These are phyloP conservation scores for Pomatostomus ruficeps DNA, from an alignment of 2,113 vertebrate genomes.

Conservation along the genomic window DNA sequence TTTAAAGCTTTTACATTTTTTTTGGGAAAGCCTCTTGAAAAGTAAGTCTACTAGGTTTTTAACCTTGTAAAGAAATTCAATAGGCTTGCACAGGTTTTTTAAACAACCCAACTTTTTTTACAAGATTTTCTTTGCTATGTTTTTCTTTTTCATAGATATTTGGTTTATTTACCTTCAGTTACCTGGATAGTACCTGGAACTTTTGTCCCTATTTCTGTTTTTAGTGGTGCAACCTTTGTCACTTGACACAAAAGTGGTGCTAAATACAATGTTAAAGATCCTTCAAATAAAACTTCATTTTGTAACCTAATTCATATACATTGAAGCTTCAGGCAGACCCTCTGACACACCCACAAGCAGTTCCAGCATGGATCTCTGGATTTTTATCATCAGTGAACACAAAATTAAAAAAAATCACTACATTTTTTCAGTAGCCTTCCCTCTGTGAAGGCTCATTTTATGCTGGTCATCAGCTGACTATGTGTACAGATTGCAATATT, in stretches of 20 bases:
- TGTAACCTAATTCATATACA: background rate
- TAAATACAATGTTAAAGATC: background rate
- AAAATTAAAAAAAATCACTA: background rate
- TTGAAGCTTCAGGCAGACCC: background rate
- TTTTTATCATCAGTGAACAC: background rate
- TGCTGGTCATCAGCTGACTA: background rate
- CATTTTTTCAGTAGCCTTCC: background rate
- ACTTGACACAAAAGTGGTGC: accelerated
- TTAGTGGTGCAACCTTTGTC: background rate
- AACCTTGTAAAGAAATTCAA: background rate
- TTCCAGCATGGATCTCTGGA: background rate
- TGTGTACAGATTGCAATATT: background rate
- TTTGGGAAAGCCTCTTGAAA: background rate
- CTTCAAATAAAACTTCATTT: background rate
- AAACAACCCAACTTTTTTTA: background rate
- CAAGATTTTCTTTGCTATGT: accelerated
- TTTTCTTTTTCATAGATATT: background rate
- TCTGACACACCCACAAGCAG: background rate
- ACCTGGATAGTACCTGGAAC: background rate
- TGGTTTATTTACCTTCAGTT: background rate
- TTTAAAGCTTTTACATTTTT: background rate
- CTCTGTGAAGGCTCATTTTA: background rate
- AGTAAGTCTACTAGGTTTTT: background rate
- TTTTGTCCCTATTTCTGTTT: background rate
- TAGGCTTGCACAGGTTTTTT: background rate